Conservation (phyloP, 2,797 vertebrate genomes). For the Neosalanx taihuensis region DNA sequence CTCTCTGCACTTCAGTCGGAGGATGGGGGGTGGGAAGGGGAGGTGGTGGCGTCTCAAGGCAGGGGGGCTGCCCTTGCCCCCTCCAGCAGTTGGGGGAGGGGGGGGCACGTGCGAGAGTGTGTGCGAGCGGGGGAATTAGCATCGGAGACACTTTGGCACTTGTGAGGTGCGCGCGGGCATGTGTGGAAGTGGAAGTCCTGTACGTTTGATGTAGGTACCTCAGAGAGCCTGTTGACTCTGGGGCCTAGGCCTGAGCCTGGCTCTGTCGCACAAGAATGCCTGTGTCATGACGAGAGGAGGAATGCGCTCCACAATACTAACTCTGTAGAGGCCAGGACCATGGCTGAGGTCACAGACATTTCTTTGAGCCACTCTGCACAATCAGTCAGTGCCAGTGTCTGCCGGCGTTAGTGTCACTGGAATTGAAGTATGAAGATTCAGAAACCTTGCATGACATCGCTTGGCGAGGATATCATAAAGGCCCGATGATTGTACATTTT, state of each 20-base stretch:
- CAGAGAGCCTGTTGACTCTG: conserved; percentile 73
- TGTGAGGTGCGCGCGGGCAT: conserved; percentile 44
- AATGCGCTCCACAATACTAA: conserved; percentile 60
- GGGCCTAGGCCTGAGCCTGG: conserved; percentile 25
- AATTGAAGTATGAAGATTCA: conserved; percentile 16
- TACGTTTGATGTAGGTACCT: conserved; percentile 76
- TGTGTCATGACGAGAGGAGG: conserved; percentile 67
- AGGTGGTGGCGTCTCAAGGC: conserved; percentile 43
- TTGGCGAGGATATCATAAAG: no score
- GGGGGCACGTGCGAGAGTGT: conserved; percentile 12
- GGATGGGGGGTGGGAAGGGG: conserved; percentile 12
- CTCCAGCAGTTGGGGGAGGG: conserved; percentile 17
- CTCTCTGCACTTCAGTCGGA: background rate
- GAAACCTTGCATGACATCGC: no score
- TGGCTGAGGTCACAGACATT: conserved; percentile 61
- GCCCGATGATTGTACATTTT: no score
- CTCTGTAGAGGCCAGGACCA: conserved; percentile 5
- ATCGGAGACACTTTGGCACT: conserved; percentile 54
- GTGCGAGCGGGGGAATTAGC: background rate
- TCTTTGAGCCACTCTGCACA: conserved; percentile 56
- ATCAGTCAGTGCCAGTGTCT: conserved; percentile 62
- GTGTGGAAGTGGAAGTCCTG: conserved; percentile 72
- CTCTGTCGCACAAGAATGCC: conserved; percentile 68
- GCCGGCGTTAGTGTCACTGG: conserved; percentile 48
- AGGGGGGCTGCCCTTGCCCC: conserved; percentile 48